Percentiles rank a stretch among this genome's conserved stretches.
Conservation (phyloP, 2,797 vertebrate species). For the Xenopus petersii region DNA sequence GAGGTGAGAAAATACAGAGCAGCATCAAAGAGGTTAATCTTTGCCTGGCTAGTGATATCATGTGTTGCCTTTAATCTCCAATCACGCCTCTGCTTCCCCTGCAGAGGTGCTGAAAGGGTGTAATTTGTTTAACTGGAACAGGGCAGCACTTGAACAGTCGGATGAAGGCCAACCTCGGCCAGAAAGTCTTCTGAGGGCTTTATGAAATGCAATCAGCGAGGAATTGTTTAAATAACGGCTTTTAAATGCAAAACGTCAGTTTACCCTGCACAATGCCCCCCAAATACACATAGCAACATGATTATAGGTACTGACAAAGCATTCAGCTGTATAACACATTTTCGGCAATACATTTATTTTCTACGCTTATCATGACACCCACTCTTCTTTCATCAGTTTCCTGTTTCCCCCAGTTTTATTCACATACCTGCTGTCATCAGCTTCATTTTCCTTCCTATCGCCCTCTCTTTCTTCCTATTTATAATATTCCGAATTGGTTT, state of each 20-base stretch:
- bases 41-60: not conserved
- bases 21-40: conserved; percentile 2
- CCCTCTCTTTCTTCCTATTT: too few species aligned
- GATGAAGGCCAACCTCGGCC: conserved; percentile 1
- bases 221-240: conserved; percentile 21
- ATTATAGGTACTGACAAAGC: not conserved
- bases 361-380: too few species aligned
- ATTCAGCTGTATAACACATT: not conserved
- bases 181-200: conserved; percentile 3
- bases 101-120: conserved; percentile 34
- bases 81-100: conserved; percentile 23
- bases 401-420: too few species aligned
- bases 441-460: too few species aligned
- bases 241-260: not conserved
- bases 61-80: conserved; percentile 9
- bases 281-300: not conserved
- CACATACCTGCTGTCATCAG: too few species aligned
- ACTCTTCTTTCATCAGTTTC: too few species aligned
- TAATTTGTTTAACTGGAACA: conserved; percentile 38
- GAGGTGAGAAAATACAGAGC: not conserved
- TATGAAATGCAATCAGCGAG: conserved; percentile 13
- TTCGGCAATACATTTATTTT: too few species aligned
- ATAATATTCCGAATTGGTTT: too few species aligned
- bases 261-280: too few species aligned
- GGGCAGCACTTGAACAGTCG: conserved; percentile 17